These are phyloP conservation scores for Iphiclides podalirius DNA, from an alignment of 2,888 invertebrate genomes.

Conservation along the genomic window DNA sequence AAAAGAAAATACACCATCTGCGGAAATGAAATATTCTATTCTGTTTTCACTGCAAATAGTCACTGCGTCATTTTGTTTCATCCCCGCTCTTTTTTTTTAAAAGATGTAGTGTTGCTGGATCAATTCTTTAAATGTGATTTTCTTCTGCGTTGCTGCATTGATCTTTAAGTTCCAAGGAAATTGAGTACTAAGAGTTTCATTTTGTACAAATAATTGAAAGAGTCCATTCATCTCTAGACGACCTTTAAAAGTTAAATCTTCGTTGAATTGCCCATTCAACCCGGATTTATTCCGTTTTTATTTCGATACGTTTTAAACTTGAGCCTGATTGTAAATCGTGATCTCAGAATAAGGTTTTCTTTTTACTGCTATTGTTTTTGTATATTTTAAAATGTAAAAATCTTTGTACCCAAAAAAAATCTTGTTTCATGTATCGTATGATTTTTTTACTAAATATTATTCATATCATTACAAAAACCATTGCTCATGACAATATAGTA, in stretches of 20 bases:
- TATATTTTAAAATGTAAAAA: too few species aligned
- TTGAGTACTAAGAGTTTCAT: conserved; percentile 18
- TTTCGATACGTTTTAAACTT: conserved; percentile 20
- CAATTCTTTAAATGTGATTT: conserved; percentile 41
- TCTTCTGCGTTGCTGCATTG: conserved; percentile 36
- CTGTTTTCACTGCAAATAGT: conserved; percentile 52
- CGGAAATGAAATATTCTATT: conserved; percentile 41
- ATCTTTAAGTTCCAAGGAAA: conserved; percentile 35
- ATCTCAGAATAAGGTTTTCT: conserved; percentile 1
- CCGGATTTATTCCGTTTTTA: conserved; percentile 20
- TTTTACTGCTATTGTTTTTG: not conserved
- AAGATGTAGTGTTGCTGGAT: conserved; percentile 43
- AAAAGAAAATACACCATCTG: conserved; percentile 41
- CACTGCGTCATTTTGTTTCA: conserved; percentile 42
- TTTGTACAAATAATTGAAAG: conserved; percentile 19
- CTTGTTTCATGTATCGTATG: too few species aligned
- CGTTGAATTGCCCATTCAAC: conserved; percentile 18
- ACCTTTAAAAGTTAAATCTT: conserved; percentile 22
- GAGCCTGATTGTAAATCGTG: conserved; percentile 13
- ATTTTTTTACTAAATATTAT: too few species aligned
- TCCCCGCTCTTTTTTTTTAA: too few species aligned
- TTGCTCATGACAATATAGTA: not conserved
- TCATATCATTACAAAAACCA: too few species aligned
- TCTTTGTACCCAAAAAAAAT: too few species aligned
- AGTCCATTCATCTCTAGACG: conserved; percentile 19